These are phyloP conservation scores for Thinocorus orbignyianus DNA, from an alignment of 2,113 vertebrate species.

Conservation along the genomic window DNA sequence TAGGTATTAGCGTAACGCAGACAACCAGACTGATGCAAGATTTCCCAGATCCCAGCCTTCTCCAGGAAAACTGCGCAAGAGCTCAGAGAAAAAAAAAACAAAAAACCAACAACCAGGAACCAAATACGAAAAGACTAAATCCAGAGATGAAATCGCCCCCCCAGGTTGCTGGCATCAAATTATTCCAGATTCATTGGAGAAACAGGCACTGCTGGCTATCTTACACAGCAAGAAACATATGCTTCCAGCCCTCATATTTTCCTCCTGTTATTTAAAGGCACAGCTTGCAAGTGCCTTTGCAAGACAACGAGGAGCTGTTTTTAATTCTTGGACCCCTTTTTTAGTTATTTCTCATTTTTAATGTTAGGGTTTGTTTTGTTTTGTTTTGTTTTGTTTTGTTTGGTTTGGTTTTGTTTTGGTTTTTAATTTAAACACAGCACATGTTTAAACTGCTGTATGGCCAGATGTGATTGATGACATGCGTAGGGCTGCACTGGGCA, in stretches of 20 bases:
- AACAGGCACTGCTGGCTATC: conserved; percentile 32
- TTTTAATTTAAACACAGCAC: neutral
- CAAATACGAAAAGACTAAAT: neutral
- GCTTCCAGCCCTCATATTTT: conserved; percentile 29
- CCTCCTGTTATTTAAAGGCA: neutral
- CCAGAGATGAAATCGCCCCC: neutral
- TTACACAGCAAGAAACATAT: conserved; percentile 31
- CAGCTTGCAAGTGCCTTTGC: neutral
- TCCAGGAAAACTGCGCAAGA: conserved; percentile 18
- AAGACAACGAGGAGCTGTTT: neutral
- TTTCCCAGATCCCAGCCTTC: neutral
- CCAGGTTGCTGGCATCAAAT: neutral
- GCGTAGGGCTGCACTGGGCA: rapidly evolving
- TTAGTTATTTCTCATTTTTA: too few relatives aligned
- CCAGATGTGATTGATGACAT: neutral
- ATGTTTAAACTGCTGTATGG: neutral
- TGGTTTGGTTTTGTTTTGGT: too few relatives aligned
- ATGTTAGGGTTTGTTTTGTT: too few relatives aligned
- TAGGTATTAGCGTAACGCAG: conserved; percentile 1
- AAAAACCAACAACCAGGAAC: neutral
- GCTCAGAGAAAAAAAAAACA: neutral
- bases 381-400: neutral
- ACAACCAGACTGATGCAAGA: neutral
- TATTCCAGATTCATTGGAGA: conserved; percentile 34
- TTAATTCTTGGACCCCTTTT: neutral